Evolutionary conservation across 35 echinoderm and acorn worm genomes (phyloP).

Genomic region (Lytechinus pictus): DNA sequence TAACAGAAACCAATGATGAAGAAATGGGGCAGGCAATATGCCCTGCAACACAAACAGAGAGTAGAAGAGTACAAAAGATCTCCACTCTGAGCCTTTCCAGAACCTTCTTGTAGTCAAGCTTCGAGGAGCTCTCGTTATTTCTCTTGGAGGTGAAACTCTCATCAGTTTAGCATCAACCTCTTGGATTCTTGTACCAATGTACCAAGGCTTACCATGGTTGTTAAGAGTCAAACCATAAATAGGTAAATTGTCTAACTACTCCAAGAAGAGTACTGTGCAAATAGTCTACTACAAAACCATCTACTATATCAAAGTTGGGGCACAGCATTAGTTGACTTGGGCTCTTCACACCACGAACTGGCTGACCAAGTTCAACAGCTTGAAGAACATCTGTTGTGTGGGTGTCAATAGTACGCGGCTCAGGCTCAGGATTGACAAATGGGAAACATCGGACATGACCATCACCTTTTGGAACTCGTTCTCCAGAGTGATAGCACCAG

Average conservation of each 20-base stretch:
- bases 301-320: slow-evolving; percentile 46
- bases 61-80: no score
- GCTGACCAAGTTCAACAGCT: neutral
- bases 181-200: slow-evolving; percentile 5
- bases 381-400: neutral
- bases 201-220: slow-evolving; percentile 57
- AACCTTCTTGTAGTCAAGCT: no score
- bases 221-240: slow-evolving; percentile 64
- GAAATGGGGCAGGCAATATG: neutral
- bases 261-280: slow-evolving; percentile 66
- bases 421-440: neutral
- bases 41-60: neutral
- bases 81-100: no score
- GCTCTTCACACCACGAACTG: slow-evolving; percentile 55
- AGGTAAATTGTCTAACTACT: slow-evolving; percentile 49
- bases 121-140: neutral
- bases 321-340: slow-evolving; percentile 34
- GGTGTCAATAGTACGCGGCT: neutral
- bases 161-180: neutral
- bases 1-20: neutral
- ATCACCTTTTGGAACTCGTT: slow-evolving; percentile 41
- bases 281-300: slow-evolving; percentile 67
- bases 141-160: neutral
- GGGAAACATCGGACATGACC: neutral
- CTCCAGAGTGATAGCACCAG: slow-evolving; percentile 44